A percentile compares a stretch with the other conserved stretches of the same genome.
These are phyloP conservation scores for Oreohelix idahoensis DNA, from an alignment of 1,140 invertebrate genomes.

Conservation along the genomic window DNA sequence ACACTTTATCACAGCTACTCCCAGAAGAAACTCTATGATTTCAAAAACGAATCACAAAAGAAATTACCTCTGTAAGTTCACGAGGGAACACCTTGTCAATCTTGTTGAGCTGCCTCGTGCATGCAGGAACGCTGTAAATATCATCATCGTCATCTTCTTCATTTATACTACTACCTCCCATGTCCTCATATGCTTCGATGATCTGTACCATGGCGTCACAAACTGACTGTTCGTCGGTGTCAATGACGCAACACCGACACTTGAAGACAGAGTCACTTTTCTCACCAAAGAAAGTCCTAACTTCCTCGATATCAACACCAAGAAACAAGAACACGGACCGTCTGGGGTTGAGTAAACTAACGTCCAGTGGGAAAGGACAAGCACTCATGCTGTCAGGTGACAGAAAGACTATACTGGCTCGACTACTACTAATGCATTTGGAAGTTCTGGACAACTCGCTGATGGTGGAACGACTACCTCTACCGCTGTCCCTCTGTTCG, in stretches of 20 bases:
- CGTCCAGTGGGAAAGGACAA: not conserved
- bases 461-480: not conserved
- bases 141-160: constrained; percentile 15
- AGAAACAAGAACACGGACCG: not conserved
- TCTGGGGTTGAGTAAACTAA: not conserved
- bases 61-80: constrained; percentile 2
- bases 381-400: not conserved
- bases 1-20: not conserved
- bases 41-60: too few relatives aligned
- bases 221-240: not conserved
- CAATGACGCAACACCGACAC: not conserved
- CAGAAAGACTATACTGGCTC: not conserved
- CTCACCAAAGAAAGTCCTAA: constrained; percentile 4
- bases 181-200: constrained; percentile 7
- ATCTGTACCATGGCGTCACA: constrained; percentile 8
- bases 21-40: too few relatives aligned
- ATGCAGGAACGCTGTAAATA: not conserved
- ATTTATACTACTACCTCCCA: not conserved
- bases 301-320: constrained; percentile 9
- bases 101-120: not conserved
- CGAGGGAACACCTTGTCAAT: constrained; percentile 9
- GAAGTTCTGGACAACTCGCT: not conserved
- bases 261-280: constrained; percentile 7
- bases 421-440: not conserved
- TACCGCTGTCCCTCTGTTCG: not conserved